Base-by-base conservation (phyloP, 92 coral and sea anemone species). In the Parazoanthus swiftii region DNA sequence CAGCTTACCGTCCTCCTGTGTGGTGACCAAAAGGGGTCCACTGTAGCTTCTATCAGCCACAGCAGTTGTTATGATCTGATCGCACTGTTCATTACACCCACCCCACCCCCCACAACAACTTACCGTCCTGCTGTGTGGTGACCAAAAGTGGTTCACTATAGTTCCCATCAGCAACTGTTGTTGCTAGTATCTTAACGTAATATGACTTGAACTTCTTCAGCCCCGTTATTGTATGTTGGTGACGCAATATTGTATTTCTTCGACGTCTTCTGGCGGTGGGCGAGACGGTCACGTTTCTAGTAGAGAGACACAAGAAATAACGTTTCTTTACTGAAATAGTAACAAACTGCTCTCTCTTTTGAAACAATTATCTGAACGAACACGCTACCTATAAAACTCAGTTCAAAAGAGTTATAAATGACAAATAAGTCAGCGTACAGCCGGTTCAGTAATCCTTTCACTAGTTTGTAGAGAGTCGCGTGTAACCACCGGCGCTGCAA, bases 71-170 rank as follows among this genome's bases (percentile, higher is more conserved):
- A 39, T 39, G 42, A 39, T 15, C 11, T 46, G 51, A 46, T 46
- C 33, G 33, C 33, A 29, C 33, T 9, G 51, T 46, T 5, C 51
- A 46, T 46, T 6, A 9, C 51, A 46, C 51, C 51, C 51, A 46
- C 51, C 51, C 51, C 51, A 46, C 51, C 51, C 51, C 51, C 38
- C 5, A 2, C 33, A 72, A 21, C 4, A 2, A 59, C 93, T 83
- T 85, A 92, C 95, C 74, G 46, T 88, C 93, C 76, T 90, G 93
- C 59, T 90, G 92, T 3, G 94, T 92, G 18, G 91, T 82, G 23
- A 81, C 90, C 35, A 76, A 39, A 8, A 85, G 86, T 8, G 76
- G 76, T 72, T 29, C 36, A 37, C 76, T 72, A 16, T 72, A 72
- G 43, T 29, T 33, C 11, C 11, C 51, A 46, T 46, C 51, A 46